Evolutionary conservation across 2,797 vertebrate species (phyloP), one percentile per base, ranked within the genome.

Genomic region (Crax fasciolata): DNA sequence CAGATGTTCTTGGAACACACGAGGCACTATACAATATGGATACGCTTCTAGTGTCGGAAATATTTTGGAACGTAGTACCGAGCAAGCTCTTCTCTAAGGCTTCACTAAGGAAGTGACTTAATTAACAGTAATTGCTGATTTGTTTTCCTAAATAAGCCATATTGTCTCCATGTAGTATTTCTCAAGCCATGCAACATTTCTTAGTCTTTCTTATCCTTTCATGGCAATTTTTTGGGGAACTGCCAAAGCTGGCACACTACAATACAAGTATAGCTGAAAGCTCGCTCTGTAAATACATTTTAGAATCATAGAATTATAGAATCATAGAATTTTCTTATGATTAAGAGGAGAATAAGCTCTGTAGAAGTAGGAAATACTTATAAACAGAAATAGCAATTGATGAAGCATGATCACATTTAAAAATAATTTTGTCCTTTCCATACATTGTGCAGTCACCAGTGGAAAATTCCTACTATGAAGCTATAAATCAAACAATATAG

Each of bases 401-500:
- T 68, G 23, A 87, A 90, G 76, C 20, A 11, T 2, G 8, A 84
- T 90, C 21, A 38, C 66, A 76, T 78, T 65, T 55, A 11, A 84
- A 65, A 89, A 68, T 51, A 35, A 59, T 85, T 89, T 83, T 66
- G 24, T 70, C 51, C 43, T 96, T 96, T 90, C 61, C 62, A 96
- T 95, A 91, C 19, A 70, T 66, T 89, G 21, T 71, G 67, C 48
- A 57, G 25, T 77, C 72, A 48, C 51, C 68, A 77, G 35, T 72
- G 86, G 95, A 95, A 97, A 97, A 96, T 78, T 79, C 72, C 39
- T 87, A 43, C 44, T 89, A 28, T 9, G 73, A 66, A 77, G 23
- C 61, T 74, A 85, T 96, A 97, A 97, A 97, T 96, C 96, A 96
- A 80, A 82, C n/a, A 70, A 95, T 96, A 91, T 94, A 96, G 94